phyloP scores from a whole-genome alignment of 1,140 invertebrate species.

The Acyrthosiphon pisum region DNA sequence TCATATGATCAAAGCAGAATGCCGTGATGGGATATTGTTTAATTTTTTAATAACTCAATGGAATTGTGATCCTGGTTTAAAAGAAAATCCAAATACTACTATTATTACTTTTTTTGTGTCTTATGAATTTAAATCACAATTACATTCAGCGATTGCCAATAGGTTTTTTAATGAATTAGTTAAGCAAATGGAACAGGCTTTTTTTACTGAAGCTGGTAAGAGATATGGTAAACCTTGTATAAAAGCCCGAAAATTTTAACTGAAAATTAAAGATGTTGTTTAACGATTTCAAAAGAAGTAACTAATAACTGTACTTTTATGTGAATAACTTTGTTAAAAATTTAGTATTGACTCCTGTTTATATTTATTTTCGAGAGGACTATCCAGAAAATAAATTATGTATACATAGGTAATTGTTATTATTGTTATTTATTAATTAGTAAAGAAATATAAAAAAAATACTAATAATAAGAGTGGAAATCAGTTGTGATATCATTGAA shows the following conservation, averaged over 20 bases:
- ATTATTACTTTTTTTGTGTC: conserved; percentile 88
- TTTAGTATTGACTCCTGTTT: not conserved
- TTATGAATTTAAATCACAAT: conserved; percentile 86
- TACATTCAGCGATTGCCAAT: conserved; percentile 88
- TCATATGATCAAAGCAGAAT: conserved; percentile 81
- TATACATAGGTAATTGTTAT: too few relatives aligned
- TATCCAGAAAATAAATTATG: not conserved
- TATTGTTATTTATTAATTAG: too few relatives aligned
- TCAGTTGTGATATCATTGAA: not conserved
- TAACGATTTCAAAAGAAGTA: not conserved
- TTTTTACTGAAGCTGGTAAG: conserved; percentile 80
- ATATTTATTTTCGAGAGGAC: not conserved
- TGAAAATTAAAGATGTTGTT: not conserved
- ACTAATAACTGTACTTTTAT: not conserved
- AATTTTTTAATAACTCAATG: conserved; percentile 89
- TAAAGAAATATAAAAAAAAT: too few relatives aligned
- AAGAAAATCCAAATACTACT: conserved; percentile 81
- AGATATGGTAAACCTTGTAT: conserved; percentile 81
- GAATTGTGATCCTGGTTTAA: conserved; percentile 89
- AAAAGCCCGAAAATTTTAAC: conserved; percentile 63
- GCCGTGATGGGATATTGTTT: conserved; percentile 89
- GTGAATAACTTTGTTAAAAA: conserved; percentile 3
- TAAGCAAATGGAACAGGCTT: conserved; percentile 92
- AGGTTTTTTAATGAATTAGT: conserved; percentile 97
- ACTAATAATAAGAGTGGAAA: too few relatives aligned